Evolutionary conservation across 2,888 invertebrate genomes (phyloP).

Genomic region (Myopa tessellatipennis): DNA sequence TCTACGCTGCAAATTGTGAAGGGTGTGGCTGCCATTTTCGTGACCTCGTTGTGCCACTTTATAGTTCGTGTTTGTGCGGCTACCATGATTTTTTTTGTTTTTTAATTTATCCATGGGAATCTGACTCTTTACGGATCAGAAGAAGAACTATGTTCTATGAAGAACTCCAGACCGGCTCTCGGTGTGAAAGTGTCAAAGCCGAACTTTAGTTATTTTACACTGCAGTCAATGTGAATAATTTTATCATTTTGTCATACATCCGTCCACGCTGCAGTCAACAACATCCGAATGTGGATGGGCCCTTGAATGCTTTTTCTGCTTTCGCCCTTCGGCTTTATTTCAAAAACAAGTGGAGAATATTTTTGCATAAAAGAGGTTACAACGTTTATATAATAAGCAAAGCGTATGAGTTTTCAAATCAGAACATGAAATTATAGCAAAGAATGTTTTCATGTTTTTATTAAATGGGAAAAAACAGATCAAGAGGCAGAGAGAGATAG

Average conservation of each 20-base stretch:
- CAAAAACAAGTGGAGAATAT: not conserved
- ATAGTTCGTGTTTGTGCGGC: not conserved
- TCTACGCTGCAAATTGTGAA: not conserved
- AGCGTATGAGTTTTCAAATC: too few relatives aligned
- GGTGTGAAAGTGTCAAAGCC: conserved; percentile 19
- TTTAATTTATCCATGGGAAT: not conserved
- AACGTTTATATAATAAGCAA: not conserved
- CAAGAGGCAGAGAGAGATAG: too few relatives aligned
- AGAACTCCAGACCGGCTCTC: not conserved
- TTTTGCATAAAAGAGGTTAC: not conserved
- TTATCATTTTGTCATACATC: conserved; percentile 11
- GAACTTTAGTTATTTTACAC: conserved; percentile 13
- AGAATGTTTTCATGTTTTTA: too few relatives aligned
- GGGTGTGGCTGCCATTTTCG: not conserved
- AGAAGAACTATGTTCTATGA: too few relatives aligned
- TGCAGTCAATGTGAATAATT: conserved; percentile 12
- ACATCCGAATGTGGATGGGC: not conserved
- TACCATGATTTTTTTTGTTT: not conserved
- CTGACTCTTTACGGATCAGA: not conserved
- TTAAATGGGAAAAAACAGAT: too few relatives aligned
- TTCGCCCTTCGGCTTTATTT: not conserved
- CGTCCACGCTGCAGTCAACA: not conserved
- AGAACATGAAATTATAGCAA: too few relatives aligned
- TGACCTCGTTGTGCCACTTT: not conserved
- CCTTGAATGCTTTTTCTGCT: not conserved